Evolutionary conservation across 2,888 invertebrate genomes (phyloP), one percentile per base, ranked within the genome.

Genomic region (Cepaea hortensis): DNA sequence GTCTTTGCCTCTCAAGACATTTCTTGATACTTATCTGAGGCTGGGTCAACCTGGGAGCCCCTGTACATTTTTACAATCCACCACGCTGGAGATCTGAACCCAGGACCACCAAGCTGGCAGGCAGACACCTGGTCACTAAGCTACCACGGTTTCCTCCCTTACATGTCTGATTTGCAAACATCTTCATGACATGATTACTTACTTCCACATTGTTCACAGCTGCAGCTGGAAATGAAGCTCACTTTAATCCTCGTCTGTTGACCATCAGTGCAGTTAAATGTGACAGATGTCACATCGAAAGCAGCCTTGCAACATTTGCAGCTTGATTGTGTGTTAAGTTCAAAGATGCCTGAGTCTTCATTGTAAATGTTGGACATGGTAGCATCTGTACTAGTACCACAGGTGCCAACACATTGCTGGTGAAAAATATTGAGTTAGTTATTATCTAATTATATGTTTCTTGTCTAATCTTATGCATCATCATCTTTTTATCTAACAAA

Each of bases 401-500:
- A 77, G 20, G 77, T 55, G 20, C 77, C 77, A 77, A 3, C n/a
- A 55, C 77, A 77, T 77, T n/a, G 15, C 77, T 77, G 77, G 55
- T 3, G 55, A n/a, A 55, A 7, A 55, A 11, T 3, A 77, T 55
- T 75, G n/a, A n/a, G 55, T 55, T 55, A 55, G 11, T 55, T 11
- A 55, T 6, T 55, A 55, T 55, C 7, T 11, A 55, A 55, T 55
- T 55, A 55, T 55, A 11, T 55, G 7, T 55, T 55, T 55, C 55
- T 55, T 55, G 6, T 55, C 55, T 55, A 55, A 55, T 55, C 11
- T 55, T 6, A 55, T 55, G 7, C 11, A 55, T 55, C 11, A 1
- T 55, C 55, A 6, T 11, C 11, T 55, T 9, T 55, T 55, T 55
- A 55, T 9, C 55, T 9, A 11, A 55, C 6, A 6, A 55, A 55